phyloP scores from a whole-genome alignment of 2,888 invertebrate genomes.

The Nebria brevicollis region DNA sequence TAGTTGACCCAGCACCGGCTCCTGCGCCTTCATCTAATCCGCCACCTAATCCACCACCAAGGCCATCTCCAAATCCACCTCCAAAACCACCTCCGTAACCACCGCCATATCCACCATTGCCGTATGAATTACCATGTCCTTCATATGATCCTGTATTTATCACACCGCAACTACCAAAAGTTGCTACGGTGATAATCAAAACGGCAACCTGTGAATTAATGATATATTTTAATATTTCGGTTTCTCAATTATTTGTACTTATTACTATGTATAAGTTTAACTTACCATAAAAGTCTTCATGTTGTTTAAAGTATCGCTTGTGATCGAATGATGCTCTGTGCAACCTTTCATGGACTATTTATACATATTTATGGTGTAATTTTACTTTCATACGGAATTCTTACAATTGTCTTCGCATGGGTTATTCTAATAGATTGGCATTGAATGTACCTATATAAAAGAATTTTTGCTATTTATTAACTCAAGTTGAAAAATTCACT shows the following conservation, averaged over 20 bases:
- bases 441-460: neutral
- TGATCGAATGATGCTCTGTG: slow-evolving; percentile 18
- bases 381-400: neutral
- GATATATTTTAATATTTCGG: too few relatives aligned
- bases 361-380: neutral
- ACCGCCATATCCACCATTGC: slow-evolving; percentile 27
- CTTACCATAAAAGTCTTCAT: slow-evolving; percentile 37
- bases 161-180: slow-evolving; percentile 22
- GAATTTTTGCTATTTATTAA: too few relatives aligned
- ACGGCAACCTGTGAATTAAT: slow-evolving; percentile 5
- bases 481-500: too few relatives aligned
- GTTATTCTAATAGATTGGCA: neutral
- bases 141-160: neutral
- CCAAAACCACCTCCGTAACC: slow-evolving; percentile 35
- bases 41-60: neutral
- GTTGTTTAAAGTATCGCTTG: slow-evolving; percentile 20
- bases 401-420: neutral
- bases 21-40: neutral
- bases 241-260: too few relatives aligned
- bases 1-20: neutral
- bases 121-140: slow-evolving; percentile 10
- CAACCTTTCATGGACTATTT: neutral
- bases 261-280: neutral
- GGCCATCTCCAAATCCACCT: slow-evolving; percentile 11
- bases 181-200: slow-evolving; percentile 12